Evolutionary conservation across 2,113 vertebrate species (phyloP), one percentile per base, ranked within the genome.

Genomic region (Oncorhynchus tshawytscha): DNA sequence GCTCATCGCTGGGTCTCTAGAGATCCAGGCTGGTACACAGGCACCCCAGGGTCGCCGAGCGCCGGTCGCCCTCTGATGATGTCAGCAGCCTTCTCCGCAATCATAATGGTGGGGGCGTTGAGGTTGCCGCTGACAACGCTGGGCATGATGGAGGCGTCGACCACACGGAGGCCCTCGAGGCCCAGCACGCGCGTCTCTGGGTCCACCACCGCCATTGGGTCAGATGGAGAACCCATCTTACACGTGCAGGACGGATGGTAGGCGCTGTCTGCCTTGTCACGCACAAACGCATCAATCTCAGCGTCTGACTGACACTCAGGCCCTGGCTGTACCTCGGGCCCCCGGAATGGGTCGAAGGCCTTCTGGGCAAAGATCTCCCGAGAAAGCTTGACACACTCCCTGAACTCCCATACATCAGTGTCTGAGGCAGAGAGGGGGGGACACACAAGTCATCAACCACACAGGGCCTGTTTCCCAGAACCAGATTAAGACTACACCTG

Each of bases 131-230:
- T 98, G 82, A 97, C 92, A 13, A 99, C 20, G 12, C 96, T 98
- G 80, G 98, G 98, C 97, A 99, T 99, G 90, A 99, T 94, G 74
- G 98, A 99, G 20, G 98, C 96, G 49, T 99, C 98, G 1, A 99
- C 91, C 4, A 99, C 95, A 12, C 96, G 91, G 71, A 99, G 87
- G 67, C 94, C 91, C 82, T 99, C 95, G 48, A 96, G 73, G 0
- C 98, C 97, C 1, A 97, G 88, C 16, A 99, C 96, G 7, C 92
- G 92, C 0, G 95, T 91, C 71, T 95, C 87, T 0, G 94, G 91
- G 85, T 97, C 95, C 3, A 99, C 96, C 3, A 99, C 97, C 0
- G 96, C 94, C 18, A 70, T 83, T 2, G 91, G 88, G 62, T 99
- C 96, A 0, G 93, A 93, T 8, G 89, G 79, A 11, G 88, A 91